Evolutionary conservation across 1,140 invertebrate species (phyloP).

Genomic region (Drosophila kurseongensis): DNA sequence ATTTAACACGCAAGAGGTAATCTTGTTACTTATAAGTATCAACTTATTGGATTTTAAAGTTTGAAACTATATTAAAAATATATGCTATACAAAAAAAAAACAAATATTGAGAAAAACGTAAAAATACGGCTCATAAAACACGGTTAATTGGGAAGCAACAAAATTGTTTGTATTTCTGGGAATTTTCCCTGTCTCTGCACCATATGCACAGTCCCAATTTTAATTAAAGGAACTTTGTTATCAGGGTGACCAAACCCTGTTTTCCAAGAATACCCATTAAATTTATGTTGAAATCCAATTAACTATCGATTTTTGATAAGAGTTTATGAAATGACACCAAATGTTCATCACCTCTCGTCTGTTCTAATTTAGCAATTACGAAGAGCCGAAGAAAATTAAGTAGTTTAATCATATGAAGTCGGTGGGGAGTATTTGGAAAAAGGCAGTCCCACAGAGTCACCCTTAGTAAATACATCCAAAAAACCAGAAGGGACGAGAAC

Average conservation of each 20-base stretch:
- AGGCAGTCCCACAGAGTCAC: slow-evolving; percentile 13
- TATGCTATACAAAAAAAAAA: background rate
- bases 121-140: background rate
- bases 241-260: slow-evolving; percentile 14
- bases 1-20: too few species aligned
- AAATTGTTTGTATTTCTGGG: background rate
- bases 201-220: background rate
- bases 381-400: slow-evolving; percentile 50
- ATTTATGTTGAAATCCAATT: slow-evolving; percentile 63
- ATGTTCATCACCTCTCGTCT: slow-evolving; percentile 7
- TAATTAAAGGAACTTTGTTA: slow-evolving; percentile 32
- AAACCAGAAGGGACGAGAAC: slow-evolving; percentile 5
- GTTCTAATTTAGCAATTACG: slow-evolving; percentile 57
- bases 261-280: slow-evolving; percentile 44
- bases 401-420: slow-evolving; percentile 62
- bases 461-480: slow-evolving; percentile 20
- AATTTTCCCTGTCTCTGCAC: slow-evolving; percentile 1
- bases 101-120: background rate
- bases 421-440: slow-evolving; percentile 22
- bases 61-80: too few species aligned
- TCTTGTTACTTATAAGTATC: too few species aligned
- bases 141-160: background rate
- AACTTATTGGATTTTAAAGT: too few species aligned
- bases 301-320: slow-evolving; percentile 70
- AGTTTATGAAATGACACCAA: slow-evolving; percentile 37